Conservation (phyloP, 37 sponge, comb jelly and placozoan species). For the Hexactinellida sp. region DNA sequence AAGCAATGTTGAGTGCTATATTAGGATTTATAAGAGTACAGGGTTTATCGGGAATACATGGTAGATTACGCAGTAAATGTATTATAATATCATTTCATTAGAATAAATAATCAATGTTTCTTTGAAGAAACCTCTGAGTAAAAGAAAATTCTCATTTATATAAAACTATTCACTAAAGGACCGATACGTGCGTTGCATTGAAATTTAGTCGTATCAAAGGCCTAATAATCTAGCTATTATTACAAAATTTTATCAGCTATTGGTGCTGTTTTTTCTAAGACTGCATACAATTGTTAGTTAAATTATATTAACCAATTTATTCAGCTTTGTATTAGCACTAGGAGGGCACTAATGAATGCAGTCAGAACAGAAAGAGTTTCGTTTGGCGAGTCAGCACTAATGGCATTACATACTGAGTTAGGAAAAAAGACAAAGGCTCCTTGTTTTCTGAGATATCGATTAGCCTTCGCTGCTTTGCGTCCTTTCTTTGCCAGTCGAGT, state of each 20-base stretch:
- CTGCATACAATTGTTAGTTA: background rate
- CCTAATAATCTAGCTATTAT: background rate
- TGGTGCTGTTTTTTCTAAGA: background rate
- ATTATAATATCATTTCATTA: background rate
- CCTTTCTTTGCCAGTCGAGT: conserved; percentile 11
- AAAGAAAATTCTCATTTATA: background rate
- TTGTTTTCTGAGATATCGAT: background rate
- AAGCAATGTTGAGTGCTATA: too few relatives aligned
- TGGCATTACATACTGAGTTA: background rate
- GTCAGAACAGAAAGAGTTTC: background rate
- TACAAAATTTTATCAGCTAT: background rate
- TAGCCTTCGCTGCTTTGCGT: background rate
- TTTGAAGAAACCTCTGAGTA: background rate
- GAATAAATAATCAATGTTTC: background rate
- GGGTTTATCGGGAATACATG: too few relatives aligned
- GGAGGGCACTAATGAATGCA: background rate
- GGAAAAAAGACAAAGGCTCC: background rate
- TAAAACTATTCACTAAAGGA: background rate
- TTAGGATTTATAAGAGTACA: background rate
- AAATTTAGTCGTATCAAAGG: background rate
- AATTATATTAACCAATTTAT: background rate
- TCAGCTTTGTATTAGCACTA: background rate
- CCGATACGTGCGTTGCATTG: background rate
- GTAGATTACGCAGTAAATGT: too few relatives aligned
- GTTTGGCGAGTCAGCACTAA: background rate